Conservation (phyloP, 2,888 invertebrate species). For the Empis livida region DNA sequence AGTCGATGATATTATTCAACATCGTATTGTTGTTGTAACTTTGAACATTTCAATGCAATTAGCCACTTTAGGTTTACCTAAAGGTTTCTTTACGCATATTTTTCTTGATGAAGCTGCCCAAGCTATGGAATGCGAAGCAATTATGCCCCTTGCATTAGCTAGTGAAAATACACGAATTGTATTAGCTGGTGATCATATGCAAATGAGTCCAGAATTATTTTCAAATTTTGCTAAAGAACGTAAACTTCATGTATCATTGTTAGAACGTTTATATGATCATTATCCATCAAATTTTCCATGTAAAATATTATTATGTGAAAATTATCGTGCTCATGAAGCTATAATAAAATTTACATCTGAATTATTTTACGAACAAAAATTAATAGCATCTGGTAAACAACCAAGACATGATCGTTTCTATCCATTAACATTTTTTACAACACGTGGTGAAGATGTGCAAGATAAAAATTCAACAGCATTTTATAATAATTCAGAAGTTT, state of each 20-base stretch:
- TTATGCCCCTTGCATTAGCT: constrained; percentile 65
- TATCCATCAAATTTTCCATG: constrained; percentile 63
- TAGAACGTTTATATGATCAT: constrained; percentile 64
- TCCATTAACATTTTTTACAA: constrained; percentile 69
- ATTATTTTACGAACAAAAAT: constrained; percentile 64
- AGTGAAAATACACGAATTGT: constrained; percentile 59
- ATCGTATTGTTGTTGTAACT: constrained; percentile 65
- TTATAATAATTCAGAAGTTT: constrained; percentile 70
- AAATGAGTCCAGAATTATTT: constrained; percentile 69
- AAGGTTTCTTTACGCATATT: constrained; percentile 61
- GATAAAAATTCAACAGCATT: constrained; percentile 67
- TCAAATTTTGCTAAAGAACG: constrained; percentile 58
- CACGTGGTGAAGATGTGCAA: constrained; percentile 66
- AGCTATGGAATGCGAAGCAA: constrained; percentile 73
- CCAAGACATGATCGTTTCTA: constrained; percentile 55
- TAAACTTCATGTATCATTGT: constrained; percentile 55
- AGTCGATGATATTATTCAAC: constrained; percentile 53
- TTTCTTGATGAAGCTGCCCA: constrained; percentile 79
- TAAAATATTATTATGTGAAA: constrained; percentile 67
- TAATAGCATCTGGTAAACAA: constrained; percentile 59
- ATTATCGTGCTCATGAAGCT: constrained; percentile 69
- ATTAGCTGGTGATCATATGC: constrained; percentile 76
- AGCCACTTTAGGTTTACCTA: constrained; percentile 50
- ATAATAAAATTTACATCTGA: constrained; percentile 72
- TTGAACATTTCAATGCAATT: constrained; percentile 65